phyloP scores from a whole-genome alignment of 1,140 invertebrate genomes.

The Sarcophaga bullata region DNA sequence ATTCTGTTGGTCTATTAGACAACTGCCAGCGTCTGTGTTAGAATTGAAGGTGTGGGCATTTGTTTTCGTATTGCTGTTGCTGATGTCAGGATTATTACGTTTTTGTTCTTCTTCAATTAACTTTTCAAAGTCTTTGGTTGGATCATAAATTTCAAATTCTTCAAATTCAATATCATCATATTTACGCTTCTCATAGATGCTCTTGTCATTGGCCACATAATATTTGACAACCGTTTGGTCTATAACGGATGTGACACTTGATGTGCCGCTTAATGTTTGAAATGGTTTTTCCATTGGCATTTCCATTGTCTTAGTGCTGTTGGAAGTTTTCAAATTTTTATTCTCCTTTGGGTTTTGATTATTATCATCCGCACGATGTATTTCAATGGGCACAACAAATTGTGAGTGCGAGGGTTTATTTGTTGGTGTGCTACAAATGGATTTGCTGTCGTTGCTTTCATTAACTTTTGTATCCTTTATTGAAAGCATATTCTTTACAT shows the following conservation, averaged over 20 bases:
- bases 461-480: conserved; percentile 7
- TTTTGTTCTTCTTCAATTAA: conserved; percentile 43
- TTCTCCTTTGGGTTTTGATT: background rate
- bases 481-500: background rate
- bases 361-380: conserved; percentile 46
- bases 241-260: conserved; percentile 43
- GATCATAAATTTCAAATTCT: conserved; percentile 76
- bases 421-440: conserved; percentile 24
- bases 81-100: conserved; percentile 18
- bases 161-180: conserved; percentile 86
- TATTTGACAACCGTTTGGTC: conserved; percentile 61
- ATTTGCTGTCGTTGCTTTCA: conserved; percentile 34
- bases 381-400: conserved; percentile 61
- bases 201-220: conserved; percentile 66
- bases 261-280: background rate
- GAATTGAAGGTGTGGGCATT: background rate
- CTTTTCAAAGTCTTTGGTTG: conserved; percentile 51
- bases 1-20: background rate
- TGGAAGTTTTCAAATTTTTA: background rate
- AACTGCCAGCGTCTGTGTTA: background rate
- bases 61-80: background rate
- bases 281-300: background rate
- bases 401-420: conserved; percentile 46
- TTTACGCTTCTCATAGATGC: conserved; percentile 69
- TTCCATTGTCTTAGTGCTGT: background rate